Conservation (phyloP, 2,797 vertebrate genomes). For the Phaenicophaeus curvirostris region DNA sequence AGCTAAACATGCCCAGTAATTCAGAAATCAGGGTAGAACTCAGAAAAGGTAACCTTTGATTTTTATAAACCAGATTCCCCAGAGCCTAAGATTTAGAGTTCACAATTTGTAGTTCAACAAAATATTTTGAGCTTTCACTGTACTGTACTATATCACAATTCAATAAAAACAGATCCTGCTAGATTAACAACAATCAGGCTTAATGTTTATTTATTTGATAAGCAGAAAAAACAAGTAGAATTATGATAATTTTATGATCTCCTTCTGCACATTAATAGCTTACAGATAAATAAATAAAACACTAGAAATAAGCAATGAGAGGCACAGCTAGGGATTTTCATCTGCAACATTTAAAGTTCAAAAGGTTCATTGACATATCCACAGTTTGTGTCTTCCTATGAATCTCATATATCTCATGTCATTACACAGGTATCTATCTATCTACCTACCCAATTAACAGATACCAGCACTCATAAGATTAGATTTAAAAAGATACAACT, state of each 20-base stretch:
- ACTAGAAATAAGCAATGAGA: neutral
- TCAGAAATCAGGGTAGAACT: neutral
- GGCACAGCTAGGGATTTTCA: neutral
- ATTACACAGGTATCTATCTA: neutral
- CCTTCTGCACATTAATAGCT: neutral
- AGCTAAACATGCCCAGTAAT: neutral
- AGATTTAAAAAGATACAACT: neutral
- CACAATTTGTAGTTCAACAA: neutral
- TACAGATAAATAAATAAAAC: neutral
- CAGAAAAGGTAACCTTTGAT: neutral
- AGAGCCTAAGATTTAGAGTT: neutral
- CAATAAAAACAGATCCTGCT: neutral
- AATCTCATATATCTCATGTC: neutral
- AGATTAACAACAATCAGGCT: neutral
- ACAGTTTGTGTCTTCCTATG: neutral
- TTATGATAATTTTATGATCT: neutral
- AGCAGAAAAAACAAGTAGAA: neutral
- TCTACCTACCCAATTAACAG: neutral
- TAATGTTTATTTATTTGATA: neutral
- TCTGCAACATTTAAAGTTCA: neutral
- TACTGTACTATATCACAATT: fast-evolving
- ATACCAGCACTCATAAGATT: neutral
- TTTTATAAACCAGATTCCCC: neutral
- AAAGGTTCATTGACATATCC: neutral
- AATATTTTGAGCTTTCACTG: neutral